phyloP scores from a whole-genome alignment of 1,140 invertebrate genomes.

The Scaptodrosophila lebanonensis region DNA sequence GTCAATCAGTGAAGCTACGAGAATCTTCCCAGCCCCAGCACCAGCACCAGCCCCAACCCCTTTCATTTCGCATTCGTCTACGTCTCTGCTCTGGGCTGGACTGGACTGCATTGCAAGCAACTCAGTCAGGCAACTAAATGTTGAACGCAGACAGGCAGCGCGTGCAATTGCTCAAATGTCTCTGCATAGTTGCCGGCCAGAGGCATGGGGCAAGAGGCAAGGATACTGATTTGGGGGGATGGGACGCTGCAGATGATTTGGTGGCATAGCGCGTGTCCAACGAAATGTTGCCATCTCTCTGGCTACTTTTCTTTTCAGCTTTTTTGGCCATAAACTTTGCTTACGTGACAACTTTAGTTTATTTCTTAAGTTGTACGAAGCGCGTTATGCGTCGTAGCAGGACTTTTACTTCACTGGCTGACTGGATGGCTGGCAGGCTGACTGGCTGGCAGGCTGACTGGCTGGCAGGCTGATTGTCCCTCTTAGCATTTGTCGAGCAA shows the following conservation, averaged over 20 bases:
- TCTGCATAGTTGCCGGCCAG: slow-evolving; percentile 6
- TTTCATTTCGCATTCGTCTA: not conserved
- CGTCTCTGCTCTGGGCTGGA: not conserved
- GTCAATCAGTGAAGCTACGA: slow-evolving; percentile 56
- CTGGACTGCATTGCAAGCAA: slow-evolving; percentile 15
- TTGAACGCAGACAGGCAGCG: slow-evolving; percentile 39
- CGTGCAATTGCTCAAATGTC: slow-evolving; percentile 39
- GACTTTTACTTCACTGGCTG: slow-evolving; percentile 22
- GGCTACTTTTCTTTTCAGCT: slow-evolving; percentile 21
- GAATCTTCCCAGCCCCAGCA: too few species aligned
- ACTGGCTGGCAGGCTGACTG: not conserved
- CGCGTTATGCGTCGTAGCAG: slow-evolving; percentile 45
- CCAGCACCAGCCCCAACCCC: not conserved
- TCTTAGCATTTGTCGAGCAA: not conserved
- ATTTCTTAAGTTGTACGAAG: slow-evolving; percentile 54
- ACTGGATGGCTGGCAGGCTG: not conserved
- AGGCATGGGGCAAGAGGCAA: not conserved
- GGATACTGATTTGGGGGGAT: too few species aligned
- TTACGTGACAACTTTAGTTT: slow-evolving; percentile 74
- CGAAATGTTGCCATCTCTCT: slow-evolving; percentile 49
- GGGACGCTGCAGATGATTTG: slow-evolving; percentile 57
- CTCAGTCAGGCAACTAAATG: slow-evolving; percentile 46
- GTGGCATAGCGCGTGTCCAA: slow-evolving; percentile 70
- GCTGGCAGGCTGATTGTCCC: slow-evolving; percentile 7
- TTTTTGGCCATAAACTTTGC: slow-evolving; percentile 69